A percentile compares a stretch with the other conserved stretches of the same genome.
These are phyloP conservation scores for Acrossocheilus fasciatus DNA, from an alignment of 2,797 vertebrate species.

Conservation along the genomic window DNA sequence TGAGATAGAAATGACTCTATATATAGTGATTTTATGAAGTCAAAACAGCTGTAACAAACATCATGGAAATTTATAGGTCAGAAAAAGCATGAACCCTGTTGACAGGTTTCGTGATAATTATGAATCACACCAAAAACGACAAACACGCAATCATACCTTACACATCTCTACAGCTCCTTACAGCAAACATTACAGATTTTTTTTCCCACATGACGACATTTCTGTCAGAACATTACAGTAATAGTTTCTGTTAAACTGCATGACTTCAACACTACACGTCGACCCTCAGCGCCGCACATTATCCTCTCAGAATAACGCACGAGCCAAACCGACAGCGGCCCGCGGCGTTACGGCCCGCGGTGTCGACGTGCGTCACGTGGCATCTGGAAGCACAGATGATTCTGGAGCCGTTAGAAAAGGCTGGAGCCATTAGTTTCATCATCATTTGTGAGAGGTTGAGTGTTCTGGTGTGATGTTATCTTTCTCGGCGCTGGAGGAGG, in stretches of 20 bases:
- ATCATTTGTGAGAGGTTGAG: slow-evolving; percentile 46
- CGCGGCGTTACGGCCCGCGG: background rate
- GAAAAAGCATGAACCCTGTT: background rate
- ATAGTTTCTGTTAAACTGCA: background rate
- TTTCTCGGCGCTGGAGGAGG: background rate
- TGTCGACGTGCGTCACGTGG: background rate
- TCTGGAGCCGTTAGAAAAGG: slow-evolving; percentile 40
- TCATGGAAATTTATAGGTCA: background rate
- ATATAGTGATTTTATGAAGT: background rate
- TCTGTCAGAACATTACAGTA: slow-evolving; percentile 22
- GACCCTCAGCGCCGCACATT: background rate
- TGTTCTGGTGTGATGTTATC: slow-evolving; percentile 43
- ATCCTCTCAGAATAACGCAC: slow-evolving; percentile 3
- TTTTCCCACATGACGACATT: background rate
- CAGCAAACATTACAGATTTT: background rate
- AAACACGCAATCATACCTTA: background rate
- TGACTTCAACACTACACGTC: background rate
- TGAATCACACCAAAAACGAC: background rate
- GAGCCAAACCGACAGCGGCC: slow-evolving; percentile 10
- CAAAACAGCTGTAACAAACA: background rate
- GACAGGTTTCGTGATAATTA: background rate
- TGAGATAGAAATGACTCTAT: background rate
- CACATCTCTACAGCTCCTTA: background rate
- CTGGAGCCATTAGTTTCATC: slow-evolving; percentile 49
- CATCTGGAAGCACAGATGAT: slow-evolving; percentile 36